Base-by-base conservation (phyloP, 2,888 invertebrate species). In the Meiosimyza platycephala region DNA sequence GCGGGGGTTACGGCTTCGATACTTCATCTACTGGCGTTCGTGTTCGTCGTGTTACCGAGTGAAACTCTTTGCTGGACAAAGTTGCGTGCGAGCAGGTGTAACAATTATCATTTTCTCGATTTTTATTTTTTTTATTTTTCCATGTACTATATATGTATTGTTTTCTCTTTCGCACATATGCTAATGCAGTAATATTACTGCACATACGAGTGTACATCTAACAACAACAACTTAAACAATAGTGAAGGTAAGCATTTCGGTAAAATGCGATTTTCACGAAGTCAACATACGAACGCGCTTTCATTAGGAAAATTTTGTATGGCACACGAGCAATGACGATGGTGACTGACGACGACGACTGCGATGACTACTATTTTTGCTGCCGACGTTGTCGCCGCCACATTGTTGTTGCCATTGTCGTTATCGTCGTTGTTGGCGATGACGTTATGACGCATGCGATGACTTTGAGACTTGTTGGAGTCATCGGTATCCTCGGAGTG, bases 31-130 rank as follows among this genome's bases (percentile, higher is more conserved):
- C 47, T 57, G 6, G 63, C 64, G 47, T 22, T 55, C 67, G 66
- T 64, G 75, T 74, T 72, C 67, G 72, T 69, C 64, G 72, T 71
- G 71, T 6, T 40, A 9, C 40, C 40, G 40, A 40, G 9, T 40
- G 9, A 40, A 40, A 40, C 40, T 40, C 40, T 40, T 40, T 9
- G n/a, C 54, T 18, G 13, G 16, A 54, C 54, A 54, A 54, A 18
- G 54, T 18, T 57, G 57, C 57, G 57, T 28, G 16, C 82, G 80
- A 84, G 83, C 85, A 85, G 84, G 84, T 84, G 84, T 83, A 85
- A 84, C 82, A 83, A 81, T 83, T 83, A 80, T 82, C 81, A 82
- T 82, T 82, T 83, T 82, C 82, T 80, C 82, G 28, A 28, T 57
- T 82, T 82, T 83, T 81, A 82, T 82, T 82, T 83, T 82, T 51